Base-by-base conservation (phyloP, 2,113 vertebrate species). In the Podarcis muralis region DNA sequence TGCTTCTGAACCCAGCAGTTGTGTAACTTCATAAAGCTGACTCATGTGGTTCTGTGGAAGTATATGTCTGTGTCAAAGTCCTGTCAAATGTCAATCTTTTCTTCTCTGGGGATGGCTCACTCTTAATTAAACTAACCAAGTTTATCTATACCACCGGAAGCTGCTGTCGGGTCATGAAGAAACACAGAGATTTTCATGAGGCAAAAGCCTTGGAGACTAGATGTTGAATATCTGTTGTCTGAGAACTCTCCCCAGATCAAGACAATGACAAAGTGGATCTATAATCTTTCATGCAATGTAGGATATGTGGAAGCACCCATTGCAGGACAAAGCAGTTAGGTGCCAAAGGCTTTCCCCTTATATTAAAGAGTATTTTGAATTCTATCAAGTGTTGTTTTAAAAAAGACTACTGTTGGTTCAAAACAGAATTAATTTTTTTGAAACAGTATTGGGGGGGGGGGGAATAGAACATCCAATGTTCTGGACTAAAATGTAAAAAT, bases 91-190 rank as follows among this genome's bases (percentile, higher is more conserved):
- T 79, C 76, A 76, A 66, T 76, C 65, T 53, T 32, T n/a, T 80
- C 20, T 87, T 79, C 77, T 87, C 76, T 71, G 23, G 76, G 77
- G 85, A 79, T 69, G 27, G 20, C 30, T 16, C 22, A 5, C 22
- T 69, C 76, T 80, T 87, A 87, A 80, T 85, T 85, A 85, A 85
- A 85, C 40, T n/a, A 69, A 9, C 30, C 40, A 68, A 53, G 30
- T 87, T 87, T 87, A 71, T 69, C 85, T 87, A 71, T 80, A 57
- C 30, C 40, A 69, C 11, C 22, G 18, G 30, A 53, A 78, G 59
- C 71, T 27, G 62, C 59, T 86, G 37, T 78, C 27, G 62, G 32
- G 22, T 32, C 40, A 37, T 30, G 48, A 11, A 87, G 20, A 79
- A 68, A 68, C 9, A 68, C n/a, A 57, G 62, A 68, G 23, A 53